Conservation (phyloP, 2,113 vertebrate genomes). For the Morone saxatilis region DNA sequence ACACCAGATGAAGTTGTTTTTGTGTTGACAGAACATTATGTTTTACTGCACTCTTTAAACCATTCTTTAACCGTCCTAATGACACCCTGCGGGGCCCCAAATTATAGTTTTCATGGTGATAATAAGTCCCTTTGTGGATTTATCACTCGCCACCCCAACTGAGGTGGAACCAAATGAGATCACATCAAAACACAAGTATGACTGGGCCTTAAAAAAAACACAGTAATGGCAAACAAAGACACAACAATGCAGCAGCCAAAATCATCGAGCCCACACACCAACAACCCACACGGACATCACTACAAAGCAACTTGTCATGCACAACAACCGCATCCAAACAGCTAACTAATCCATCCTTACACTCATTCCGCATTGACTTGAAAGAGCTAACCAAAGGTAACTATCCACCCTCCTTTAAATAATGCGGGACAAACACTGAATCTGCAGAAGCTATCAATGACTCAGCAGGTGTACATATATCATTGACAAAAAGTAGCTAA, state of each 20-base stretch:
- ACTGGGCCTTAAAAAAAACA: slow-evolving; percentile 21
- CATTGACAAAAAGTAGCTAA: background rate
- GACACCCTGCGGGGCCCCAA: slow-evolving; percentile 27
- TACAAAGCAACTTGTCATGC: no score
- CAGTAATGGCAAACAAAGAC: slow-evolving; percentile 5
- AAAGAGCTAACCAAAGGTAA: background rate
- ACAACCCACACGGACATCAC: no score
- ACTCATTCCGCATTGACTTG: no score
- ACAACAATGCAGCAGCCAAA: slow-evolving; percentile 12
- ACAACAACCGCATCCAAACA: no score
- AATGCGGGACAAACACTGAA: background rate
- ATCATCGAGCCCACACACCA: no score
- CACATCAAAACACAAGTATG: slow-evolving; percentile 33
- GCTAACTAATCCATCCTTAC: no score
- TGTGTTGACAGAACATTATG: slow-evolving; percentile 46
- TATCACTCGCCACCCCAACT: slow-evolving; percentile 13
- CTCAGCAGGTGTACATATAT: background rate
- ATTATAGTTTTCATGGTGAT: slow-evolving; percentile 57
- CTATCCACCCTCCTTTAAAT: background rate
- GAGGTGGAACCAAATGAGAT: slow-evolving; percentile 35
- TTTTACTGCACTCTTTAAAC: slow-evolving; percentile 16
- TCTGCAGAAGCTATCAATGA: background rate
- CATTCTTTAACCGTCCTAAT: slow-evolving; percentile 47
- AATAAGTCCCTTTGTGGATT: slow-evolving; percentile 20
- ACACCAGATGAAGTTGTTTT: slow-evolving; percentile 14